Evolutionary conservation across 1,140 invertebrate species (phyloP).

Genomic region (Bombus sylvicola): DNA sequence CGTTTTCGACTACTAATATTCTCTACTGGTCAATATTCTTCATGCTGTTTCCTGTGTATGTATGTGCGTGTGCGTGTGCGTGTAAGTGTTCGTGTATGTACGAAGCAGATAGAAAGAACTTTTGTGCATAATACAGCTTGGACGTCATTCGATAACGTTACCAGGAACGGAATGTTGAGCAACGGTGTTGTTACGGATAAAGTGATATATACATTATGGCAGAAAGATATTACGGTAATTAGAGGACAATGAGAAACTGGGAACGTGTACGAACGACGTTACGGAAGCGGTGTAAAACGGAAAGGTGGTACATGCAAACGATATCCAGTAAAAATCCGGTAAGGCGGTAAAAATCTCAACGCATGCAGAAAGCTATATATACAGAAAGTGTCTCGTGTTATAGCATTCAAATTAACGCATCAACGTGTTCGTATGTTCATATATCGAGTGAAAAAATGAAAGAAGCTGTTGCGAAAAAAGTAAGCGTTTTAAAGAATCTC

Average conservation of each 20-base stretch:
- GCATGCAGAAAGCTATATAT: conserved; percentile 20
- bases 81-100: neutral
- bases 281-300: conserved; percentile 21
- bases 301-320: conserved; percentile 23
- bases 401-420: neutral
- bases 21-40: conserved; percentile 27
- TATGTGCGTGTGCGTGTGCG: neutral
- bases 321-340: neutral
- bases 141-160: conserved; percentile 33
- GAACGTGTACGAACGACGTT: conserved; percentile 36
- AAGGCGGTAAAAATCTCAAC: neutral
- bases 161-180: neutral
- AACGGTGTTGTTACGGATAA: neutral
- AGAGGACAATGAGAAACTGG: conserved; percentile 3
- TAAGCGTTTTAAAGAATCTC: neutral
- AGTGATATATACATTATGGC: neutral
- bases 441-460: neutral
- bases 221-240: conserved; percentile 5
- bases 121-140: neutral
- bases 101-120: neutral
- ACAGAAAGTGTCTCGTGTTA: neutral
- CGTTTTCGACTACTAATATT: neutral
- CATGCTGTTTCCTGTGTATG: conserved; percentile 39
- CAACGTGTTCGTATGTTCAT: neutral
- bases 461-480: conserved; percentile 12